Evolutionary conservation across 2,888 invertebrate species (phyloP).

Genomic region (Nymphalis urticae): DNA sequence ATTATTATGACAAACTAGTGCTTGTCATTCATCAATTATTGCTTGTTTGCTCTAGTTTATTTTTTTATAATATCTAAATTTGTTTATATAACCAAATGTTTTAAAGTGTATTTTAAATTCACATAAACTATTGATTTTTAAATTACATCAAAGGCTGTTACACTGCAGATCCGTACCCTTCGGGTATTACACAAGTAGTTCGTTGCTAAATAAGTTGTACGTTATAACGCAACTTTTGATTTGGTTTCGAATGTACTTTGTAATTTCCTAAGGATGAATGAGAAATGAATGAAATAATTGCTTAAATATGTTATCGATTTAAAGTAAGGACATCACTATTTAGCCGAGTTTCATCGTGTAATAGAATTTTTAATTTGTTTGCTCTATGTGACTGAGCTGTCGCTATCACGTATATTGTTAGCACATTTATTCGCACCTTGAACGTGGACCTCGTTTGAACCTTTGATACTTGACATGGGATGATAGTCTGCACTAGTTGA

Average conservation of each 20-base stretch:
- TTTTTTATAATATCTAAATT: no score
- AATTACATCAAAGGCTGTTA: no score
- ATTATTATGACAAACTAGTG: slow-evolving; percentile 1
- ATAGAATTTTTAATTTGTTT: slow-evolving; percentile 30
- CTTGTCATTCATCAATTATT: background rate
- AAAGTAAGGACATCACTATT: slow-evolving; percentile 5
- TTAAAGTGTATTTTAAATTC: no score
- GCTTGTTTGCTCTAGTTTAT: background rate
- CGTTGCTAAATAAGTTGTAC: no score
- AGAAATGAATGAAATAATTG: background rate
- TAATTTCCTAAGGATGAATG: background rate
- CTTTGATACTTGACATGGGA: slow-evolving; percentile 5
- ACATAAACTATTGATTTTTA: no score
- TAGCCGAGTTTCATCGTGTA: slow-evolving; percentile 8
- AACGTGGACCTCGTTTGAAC: slow-evolving; percentile 6
- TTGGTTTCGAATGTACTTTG: no score
- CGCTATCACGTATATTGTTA: slow-evolving; percentile 16
- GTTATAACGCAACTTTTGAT: no score
- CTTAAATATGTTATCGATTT: no score
- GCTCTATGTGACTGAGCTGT: slow-evolving; percentile 13
- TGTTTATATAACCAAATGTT: no score
- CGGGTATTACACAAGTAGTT: no score
- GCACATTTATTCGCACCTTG: slow-evolving; percentile 11
- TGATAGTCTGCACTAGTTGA: background rate
- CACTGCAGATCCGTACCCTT: no score